phyloP scores from a whole-genome alignment of 2,797 vertebrate species.

The Gallinago stenura region DNA sequence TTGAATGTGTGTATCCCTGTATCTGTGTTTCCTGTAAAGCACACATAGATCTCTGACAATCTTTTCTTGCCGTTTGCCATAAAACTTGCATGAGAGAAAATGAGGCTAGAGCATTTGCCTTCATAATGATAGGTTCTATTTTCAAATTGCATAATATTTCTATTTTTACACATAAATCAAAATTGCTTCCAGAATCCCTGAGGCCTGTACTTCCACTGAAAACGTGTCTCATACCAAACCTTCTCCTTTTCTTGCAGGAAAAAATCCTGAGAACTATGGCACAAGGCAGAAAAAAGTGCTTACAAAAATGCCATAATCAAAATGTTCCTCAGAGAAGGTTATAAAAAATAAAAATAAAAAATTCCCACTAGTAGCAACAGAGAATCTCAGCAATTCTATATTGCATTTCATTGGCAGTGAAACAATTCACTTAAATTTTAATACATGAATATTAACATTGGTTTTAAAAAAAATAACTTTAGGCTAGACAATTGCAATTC shows the following conservation, averaged over 20 bases:
- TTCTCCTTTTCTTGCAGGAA: not conserved
- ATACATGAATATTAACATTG: not conserved
- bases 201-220: not conserved
- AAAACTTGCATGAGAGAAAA: not conserved
- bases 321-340: not conserved
- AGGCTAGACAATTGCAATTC: not conserved
- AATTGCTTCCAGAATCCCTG: constrained; percentile 34
- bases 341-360: not conserved
- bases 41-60: not conserved
- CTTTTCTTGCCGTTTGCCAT: not conserved
- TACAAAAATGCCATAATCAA: not conserved
- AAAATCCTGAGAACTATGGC: not conserved
- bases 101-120: constrained; percentile 34
- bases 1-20: not conserved
- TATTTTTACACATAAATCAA: constrained; percentile 36
- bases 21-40: not conserved
- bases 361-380: not conserved
- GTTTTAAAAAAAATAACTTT: not conserved
- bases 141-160: constrained; percentile 21
- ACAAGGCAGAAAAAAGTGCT: not conserved
- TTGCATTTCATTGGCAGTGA: not conserved
- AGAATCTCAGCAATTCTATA: not conserved
- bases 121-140: constrained; percentile 31
- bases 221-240: not conserved
- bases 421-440: not conserved